Conservation (phyloP, 2,888 invertebrate species). For the Dicycla oo region DNA sequence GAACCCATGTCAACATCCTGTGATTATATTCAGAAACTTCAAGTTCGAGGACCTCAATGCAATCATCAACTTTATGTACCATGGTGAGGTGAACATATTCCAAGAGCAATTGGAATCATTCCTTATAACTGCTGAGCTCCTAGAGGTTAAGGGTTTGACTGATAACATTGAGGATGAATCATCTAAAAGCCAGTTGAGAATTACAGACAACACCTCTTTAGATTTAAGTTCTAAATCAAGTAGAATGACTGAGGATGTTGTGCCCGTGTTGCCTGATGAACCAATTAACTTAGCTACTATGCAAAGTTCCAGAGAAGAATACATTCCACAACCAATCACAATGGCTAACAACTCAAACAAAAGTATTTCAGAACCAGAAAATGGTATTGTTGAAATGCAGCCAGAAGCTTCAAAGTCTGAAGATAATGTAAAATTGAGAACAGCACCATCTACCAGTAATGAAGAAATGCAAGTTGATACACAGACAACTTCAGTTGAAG, state of each 20-base stretch:
- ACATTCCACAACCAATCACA: constrained; percentile 78
- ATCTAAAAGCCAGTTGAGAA: constrained; percentile 77
- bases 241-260: constrained; percentile 77
- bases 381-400: constrained; percentile 73
- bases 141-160: constrained; percentile 94
- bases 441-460: constrained; percentile 67
- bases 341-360: constrained; percentile 47
- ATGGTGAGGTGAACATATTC: constrained; percentile 95
- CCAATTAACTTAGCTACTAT: constrained; percentile 87
- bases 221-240: constrained; percentile 85
- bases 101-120: constrained; percentile 95
- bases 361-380: constrained; percentile 73
- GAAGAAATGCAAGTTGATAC: constrained; percentile 87
- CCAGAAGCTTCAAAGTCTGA: constrained; percentile 72
- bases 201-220: constrained; percentile 82
- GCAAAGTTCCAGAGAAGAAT: constrained; percentile 80
- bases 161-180: constrained; percentile 89
- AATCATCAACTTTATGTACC: constrained; percentile 95
- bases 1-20: constrained; percentile 95
- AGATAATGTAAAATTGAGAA: constrained; percentile 70
- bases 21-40: constrained; percentile 95
- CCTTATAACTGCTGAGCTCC: constrained; percentile 93
- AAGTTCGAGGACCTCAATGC: constrained; percentile 94
- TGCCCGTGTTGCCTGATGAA: constrained; percentile 81
- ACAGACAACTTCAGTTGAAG: constrained; percentile 83